Conservation (phyloP, 2,113 vertebrate genomes). For the Bubo bubo region DNA sequence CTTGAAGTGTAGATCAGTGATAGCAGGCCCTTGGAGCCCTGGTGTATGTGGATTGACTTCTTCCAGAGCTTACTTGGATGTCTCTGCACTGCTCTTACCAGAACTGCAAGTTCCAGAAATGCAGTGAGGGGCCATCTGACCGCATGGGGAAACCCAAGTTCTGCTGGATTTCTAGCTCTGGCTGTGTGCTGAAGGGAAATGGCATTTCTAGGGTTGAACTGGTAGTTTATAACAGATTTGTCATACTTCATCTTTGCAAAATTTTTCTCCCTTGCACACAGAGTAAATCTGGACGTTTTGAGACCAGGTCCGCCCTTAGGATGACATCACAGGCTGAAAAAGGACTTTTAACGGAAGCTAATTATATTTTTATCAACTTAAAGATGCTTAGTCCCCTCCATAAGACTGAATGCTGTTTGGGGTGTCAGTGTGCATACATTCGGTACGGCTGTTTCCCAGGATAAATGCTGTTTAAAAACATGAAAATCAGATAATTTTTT, state of each 20-base stretch:
- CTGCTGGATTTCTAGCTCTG: background rate
- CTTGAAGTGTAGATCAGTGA: background rate
- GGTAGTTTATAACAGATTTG: background rate
- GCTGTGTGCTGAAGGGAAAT: background rate
- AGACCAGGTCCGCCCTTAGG: background rate
- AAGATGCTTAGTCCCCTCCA: background rate
- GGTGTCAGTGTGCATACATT: background rate
- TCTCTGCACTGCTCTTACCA: background rate
- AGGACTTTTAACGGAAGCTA: background rate
- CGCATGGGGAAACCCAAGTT: fast-evolving
- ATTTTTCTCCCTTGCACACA: background rate
- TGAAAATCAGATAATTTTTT: background rate
- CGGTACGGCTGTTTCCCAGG: background rate
- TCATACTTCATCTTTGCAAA: background rate
- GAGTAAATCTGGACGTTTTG: background rate
- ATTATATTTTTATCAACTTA: background rate
- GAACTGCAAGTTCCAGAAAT: background rate
- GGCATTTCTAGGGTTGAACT: background rate
- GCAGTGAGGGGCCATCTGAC: background rate
- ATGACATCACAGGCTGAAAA: background rate
- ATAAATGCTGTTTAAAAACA: background rate
- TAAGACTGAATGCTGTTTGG: background rate
- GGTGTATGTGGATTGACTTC: background rate
- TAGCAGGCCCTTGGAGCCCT: background rate
- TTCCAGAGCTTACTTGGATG: background rate